Evolutionary conservation across 1,140 invertebrate genomes (phyloP), one percentile per base, ranked within the genome.

Genomic region (Antheraea mylitta): DNA sequence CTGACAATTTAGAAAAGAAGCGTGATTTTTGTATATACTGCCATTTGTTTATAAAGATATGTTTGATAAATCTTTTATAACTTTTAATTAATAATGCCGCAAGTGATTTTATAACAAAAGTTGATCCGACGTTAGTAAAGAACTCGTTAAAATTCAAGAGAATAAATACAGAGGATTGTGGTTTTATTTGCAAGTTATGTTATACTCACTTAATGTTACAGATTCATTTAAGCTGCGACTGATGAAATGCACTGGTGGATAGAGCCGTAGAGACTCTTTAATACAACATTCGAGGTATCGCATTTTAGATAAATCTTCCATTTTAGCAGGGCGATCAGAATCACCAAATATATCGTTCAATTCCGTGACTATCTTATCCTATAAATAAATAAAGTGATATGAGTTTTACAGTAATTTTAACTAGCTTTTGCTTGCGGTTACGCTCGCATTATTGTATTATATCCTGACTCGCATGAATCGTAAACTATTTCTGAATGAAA

Each of bases 241-340:
- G 72, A 96, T 93, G 65, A 95, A 88, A 19, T 95, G 95, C 19
- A 96, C 95, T 9, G 95, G 94, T 19, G 95, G 95, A 82, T 93
- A 96, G 0, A 95, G 77, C 58, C 94, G 81, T 7, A 95, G 74
- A 5, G 92, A 84, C 81, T 95, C 94, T 77, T 95, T 96, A 22
- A 96, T 93, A 64, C 94, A 94, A 64, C 93, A 91, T 71, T 96
- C 95, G 42, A 96, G 79, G 78, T 95, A 96, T 69, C 93, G 94
- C 93, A 96, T 91, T 72, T 93, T 82, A 16, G 83, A 79, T 58
- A 95, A 69, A 77, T 95, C 95, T 18, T 94, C 92, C 38, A 92
- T 79, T 0, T 89, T 93, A 0, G 93, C 74, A 4, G 76, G 67
- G 64, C 92, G 76, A 4, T 90, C 81, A 3, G 92, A 89, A 6